Evolutionary conservation across 2,888 invertebrate species (phyloP), one percentile per base, ranked within the genome.

Genomic region (Cosmia pyralina): DNA sequence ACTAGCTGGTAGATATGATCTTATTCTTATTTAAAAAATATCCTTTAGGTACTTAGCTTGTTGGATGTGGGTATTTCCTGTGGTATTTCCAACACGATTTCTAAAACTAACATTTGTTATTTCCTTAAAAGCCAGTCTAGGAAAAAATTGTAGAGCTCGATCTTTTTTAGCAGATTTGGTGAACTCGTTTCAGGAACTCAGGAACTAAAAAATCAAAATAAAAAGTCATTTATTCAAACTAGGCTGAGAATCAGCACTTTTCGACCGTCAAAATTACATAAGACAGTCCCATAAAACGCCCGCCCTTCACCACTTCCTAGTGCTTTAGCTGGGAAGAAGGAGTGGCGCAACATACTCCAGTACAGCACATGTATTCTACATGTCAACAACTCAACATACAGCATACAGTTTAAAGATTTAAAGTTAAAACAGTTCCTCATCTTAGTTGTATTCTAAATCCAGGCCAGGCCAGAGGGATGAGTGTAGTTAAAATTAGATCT

Each of bases 401-500:
- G n/a, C n/a, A n/a, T n/a, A n/a, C 3, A 17, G 15, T 28, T 69
- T 15, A 52, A 69, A 68, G 28, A n/a, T 10, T 7, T 46, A 64
- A 38, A 22, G 5, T 19, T 38, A 1, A 10, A 13, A 72, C 15
- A 38, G 6, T 8, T 38, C 13, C 0, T 69, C 34, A 38, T 64
- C 13, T 73, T 65, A n/a, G n/a, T 73, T 73, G 13, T 46, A 53
- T 75, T 75, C 15, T 41, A 48, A 72, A 46, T 28, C 13, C 28
- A 48, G 38, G 19, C 34, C 52, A 50, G 19, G 44, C 53, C 46
- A 52, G 66, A 55, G 38, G 46, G 46, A 46, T 17, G 53, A 50
- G 62, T 50, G 64, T 34, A 82, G 77, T 72, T 88, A 86, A 85
- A 84, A 75, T 84, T 85, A 87, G 79, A 80, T 41, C 77, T 78